A percentile compares a stretch with the other conserved stretches of the same genome.
Conservation (phyloP, 2,113 vertebrate species). For the Myotis lucifugus region DNA sequence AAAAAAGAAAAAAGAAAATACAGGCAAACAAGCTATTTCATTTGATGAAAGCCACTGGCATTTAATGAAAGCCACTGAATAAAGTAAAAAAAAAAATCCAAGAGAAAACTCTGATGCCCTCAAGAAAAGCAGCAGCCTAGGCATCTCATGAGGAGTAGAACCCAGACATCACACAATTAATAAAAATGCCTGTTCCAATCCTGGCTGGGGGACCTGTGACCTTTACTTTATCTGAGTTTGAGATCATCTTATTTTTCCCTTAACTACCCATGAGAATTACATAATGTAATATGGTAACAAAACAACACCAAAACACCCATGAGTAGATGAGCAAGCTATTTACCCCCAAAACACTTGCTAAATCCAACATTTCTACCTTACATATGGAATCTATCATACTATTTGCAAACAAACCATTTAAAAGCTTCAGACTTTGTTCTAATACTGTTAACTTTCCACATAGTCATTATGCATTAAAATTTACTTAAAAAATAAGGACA, state of each 20-base stretch:
- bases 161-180: background rate
- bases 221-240: background rate
- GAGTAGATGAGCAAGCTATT: background rate
- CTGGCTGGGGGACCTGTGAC: background rate
- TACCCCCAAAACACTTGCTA: slow-evolving; percentile 36
- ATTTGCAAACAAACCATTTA: slow-evolving; percentile 40
- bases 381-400: background rate
- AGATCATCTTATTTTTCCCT: background rate
- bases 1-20: slow-evolving; percentile 45
- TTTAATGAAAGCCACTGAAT: background rate
- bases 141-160: background rate
- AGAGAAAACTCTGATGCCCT: slow-evolving; percentile 22
- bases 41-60: background rate
- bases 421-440: background rate
- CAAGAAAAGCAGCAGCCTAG: background rate
- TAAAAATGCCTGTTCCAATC: background rate
- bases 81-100: slow-evolving; percentile 21
- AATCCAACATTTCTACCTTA: slow-evolving; percentile 35
- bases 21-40: background rate
- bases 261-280: slow-evolving; percentile 16
- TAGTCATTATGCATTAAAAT: slow-evolving; percentile 18
- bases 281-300: background rate
- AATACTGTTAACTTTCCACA: background rate
- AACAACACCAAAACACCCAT: background rate
- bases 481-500: background rate